Conservation (phyloP, 1,140 invertebrate genomes). For the Apis laboriosa region DNA sequence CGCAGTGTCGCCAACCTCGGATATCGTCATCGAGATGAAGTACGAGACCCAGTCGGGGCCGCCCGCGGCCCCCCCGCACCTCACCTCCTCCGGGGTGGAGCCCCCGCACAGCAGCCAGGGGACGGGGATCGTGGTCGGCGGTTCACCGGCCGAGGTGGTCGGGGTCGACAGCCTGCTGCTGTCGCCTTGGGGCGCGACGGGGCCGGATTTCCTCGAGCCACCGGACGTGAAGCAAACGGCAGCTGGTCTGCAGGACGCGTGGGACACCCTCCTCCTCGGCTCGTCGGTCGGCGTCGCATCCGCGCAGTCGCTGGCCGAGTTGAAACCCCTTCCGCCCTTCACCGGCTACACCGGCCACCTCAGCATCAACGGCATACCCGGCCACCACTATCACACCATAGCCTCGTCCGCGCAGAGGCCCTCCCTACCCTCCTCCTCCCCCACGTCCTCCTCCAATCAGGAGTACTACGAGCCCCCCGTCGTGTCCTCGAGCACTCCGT, state of each 20-base stretch:
- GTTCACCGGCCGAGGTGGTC: conserved; percentile 74
- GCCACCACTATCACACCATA: conserved; percentile 93
- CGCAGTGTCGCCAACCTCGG: conserved; percentile 57
- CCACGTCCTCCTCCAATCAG: conserved; percentile 78
- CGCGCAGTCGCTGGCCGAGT: conserved; percentile 85
- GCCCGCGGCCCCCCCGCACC: conserved; percentile 70
- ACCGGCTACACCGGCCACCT: conserved; percentile 91
- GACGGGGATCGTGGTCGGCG: conserved; percentile 71
- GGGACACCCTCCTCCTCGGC: conserved; percentile 79
- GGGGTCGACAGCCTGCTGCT: conserved; percentile 82
- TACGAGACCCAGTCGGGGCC: conserved; percentile 76
- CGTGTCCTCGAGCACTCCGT: conserved; percentile 78
- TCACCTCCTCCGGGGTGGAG: conserved; percentile 74
- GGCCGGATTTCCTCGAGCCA: conserved; percentile 78
- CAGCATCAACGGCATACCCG: conserved; percentile 91
- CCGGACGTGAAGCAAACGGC: conserved; percentile 77
- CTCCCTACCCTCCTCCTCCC: conserved; percentile 73
- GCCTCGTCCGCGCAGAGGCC: conserved; percentile 80
- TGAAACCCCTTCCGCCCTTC: conserved; percentile 93
- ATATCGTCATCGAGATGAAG: conserved; percentile 76
- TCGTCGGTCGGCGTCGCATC: conserved; percentile 75
- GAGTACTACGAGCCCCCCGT: conserved; percentile 77
- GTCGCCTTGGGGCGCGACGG: conserved; percentile 82
- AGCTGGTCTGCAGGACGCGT: conserved; percentile 78
- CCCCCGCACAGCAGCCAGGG: conserved; percentile 77